Percentiles rank a stretch among this genome's conserved stretches.
These are phyloP conservation scores for Falco columbarius DNA, from an alignment of 2,797 vertebrate species.

Conservation along the genomic window DNA sequence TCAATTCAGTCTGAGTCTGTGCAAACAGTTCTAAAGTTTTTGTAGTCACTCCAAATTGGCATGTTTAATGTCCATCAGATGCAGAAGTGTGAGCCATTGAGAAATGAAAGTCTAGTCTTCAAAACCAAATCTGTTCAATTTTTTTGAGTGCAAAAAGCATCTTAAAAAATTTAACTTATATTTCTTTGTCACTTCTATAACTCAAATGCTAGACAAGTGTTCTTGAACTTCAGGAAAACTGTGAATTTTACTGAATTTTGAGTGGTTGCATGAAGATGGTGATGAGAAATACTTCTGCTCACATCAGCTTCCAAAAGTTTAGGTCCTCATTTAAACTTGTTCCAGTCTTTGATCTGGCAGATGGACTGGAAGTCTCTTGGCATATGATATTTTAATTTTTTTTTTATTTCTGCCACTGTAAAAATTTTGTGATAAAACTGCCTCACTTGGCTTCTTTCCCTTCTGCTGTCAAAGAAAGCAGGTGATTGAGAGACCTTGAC, in stretches of 20 bases:
- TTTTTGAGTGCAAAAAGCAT: constrained; percentile 55
- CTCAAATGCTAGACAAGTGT: not conserved
- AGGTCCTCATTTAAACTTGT: not conserved
- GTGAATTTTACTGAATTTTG: not conserved
- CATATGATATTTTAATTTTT: not conserved
- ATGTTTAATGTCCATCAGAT: constrained; percentile 8
- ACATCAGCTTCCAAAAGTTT: not conserved
- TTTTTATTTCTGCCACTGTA: not conserved
- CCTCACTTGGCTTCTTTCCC: not conserved
- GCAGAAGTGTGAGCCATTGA: constrained; percentile 49
- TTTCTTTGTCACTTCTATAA: constrained; percentile 18
- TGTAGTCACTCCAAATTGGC: not conserved
- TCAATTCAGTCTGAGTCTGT: not conserved
- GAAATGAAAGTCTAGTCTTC: constrained; percentile 6
- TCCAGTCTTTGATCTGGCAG: not conserved
- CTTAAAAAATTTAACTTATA: constrained; percentile 45
- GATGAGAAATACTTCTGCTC: not conserved
- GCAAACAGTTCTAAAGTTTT: not conserved
- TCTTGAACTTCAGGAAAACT: not conserved
- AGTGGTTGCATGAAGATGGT: not conserved
- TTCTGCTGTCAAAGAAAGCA: not conserved
- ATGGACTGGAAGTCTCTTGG: not conserved
- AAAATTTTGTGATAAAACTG: not conserved
- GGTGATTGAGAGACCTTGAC: not conserved
- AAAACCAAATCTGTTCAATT: not conserved